Conservation (phyloP, 2,888 invertebrate species). For the Sinohyriopsis cumingii region DNA sequence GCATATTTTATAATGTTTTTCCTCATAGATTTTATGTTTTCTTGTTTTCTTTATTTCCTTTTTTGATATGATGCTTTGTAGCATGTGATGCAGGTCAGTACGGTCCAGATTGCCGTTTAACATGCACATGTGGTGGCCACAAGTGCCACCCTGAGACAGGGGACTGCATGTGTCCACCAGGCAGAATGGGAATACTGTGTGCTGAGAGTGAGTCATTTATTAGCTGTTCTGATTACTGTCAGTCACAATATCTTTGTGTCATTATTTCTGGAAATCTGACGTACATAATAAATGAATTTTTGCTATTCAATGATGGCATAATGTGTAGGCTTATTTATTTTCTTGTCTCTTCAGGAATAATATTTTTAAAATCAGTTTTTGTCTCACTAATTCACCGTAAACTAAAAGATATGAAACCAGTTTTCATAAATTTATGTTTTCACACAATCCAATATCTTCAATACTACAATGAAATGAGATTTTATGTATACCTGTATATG, state of each 20-base stretch:
- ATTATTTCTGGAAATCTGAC: not conserved
- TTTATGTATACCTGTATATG: too few species aligned
- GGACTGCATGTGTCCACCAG: slow-evolving; percentile 70
- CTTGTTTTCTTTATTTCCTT: not conserved
- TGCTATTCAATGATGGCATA: too few species aligned
- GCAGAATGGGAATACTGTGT: slow-evolving; percentile 70
- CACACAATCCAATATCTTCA: too few species aligned
- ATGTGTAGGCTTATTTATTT: too few species aligned
- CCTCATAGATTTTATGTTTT: slow-evolving; percentile 11
- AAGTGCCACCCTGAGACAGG: slow-evolving; percentile 67
- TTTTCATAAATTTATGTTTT: too few species aligned
- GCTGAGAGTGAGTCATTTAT: slow-evolving; percentile 66
- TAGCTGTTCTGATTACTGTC: not conserved
- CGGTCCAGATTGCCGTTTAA: slow-evolving; percentile 64
- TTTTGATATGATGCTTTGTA: slow-evolving; percentile 13
- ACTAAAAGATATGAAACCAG: too few species aligned
- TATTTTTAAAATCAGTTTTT: too few species aligned
- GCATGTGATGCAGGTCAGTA: slow-evolving; percentile 51
- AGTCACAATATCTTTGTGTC: not conserved
- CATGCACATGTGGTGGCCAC: slow-evolving; percentile 64
- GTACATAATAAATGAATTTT: not conserved
- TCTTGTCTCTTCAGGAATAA: too few species aligned
- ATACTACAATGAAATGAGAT: too few species aligned
- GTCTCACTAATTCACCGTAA: too few species aligned
- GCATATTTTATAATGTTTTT: not conserved